Evolutionary conservation across 2,888 invertebrate species (phyloP).

Genomic region (Tenodera sinensis): DNA sequence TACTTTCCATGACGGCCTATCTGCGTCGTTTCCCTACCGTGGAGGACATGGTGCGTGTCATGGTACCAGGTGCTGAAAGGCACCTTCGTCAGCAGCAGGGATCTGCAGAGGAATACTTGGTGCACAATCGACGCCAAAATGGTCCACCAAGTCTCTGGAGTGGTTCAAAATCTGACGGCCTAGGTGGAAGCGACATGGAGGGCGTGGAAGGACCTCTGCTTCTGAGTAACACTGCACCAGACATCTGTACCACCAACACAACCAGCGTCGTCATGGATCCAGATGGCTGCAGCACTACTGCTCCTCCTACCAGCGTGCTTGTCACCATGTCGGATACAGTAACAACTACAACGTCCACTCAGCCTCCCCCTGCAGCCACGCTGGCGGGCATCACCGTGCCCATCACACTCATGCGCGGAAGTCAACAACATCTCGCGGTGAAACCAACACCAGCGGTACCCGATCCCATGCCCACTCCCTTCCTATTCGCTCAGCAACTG

Average conservation of each 20-base stretch:
- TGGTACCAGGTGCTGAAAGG: conserved; percentile 58
- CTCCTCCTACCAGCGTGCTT: background rate
- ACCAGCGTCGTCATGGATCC: background rate
- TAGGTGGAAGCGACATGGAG: conserved; percentile 44
- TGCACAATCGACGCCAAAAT: conserved; percentile 38
- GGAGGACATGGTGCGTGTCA: conserved; percentile 60
- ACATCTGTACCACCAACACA: conserved; percentile 47
- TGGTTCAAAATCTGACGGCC: conserved; percentile 49
- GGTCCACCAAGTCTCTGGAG: conserved; percentile 26
- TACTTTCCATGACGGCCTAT: conserved; percentile 56
- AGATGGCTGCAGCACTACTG: background rate
- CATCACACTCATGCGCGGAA: conserved; percentile 27
- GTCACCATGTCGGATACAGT: background rate
- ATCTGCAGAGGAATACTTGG: conserved; percentile 51
- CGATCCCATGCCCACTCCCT: conserved; percentile 27
- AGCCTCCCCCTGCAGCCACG: background rate
- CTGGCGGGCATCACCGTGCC: conserved; percentile 30
- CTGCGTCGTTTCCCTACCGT: conserved; percentile 57
- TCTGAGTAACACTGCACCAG: conserved; percentile 48
- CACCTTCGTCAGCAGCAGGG: conserved; percentile 54
- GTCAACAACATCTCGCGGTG: background rate
- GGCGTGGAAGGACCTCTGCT: conserved; percentile 43
- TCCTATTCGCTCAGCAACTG: conserved; percentile 27
- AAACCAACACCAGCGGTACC: background rate
- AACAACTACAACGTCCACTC: background rate